Evolutionary conservation across 2,113 vertebrate species (phyloP), one percentile per base, ranked within the genome.

Genomic region (Eclectus roratus): DNA sequence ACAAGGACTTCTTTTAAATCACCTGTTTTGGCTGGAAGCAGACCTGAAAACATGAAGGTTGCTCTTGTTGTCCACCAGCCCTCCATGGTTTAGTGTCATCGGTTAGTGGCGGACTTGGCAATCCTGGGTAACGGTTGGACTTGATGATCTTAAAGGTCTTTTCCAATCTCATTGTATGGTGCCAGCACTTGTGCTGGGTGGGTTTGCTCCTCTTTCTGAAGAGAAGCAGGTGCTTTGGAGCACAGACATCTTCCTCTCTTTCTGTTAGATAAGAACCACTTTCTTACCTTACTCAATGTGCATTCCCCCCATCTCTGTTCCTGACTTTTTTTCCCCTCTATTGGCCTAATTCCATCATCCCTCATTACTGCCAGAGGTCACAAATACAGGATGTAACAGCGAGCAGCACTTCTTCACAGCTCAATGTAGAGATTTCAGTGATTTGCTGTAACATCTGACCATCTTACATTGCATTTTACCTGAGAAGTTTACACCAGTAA

Each of bases 311-410:
- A 15, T 25, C 55, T 13, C 46, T 27, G 4, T 43, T 56, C 31
- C 35, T 83, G 41, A 65, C n/a, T 29, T 78, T 80, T 61, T 19
- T 7, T 17, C 16, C 16, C 6, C 29, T n/a, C 49, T 66, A 7
- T 28, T 74, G 35, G 24, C 46, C 74, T 23, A 31, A 7, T 81
- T 74, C 31, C 19, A 46, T 17, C 16, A 13, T 46, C 63, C 24
- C 17, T 66, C 14, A 3, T 31, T 72, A 47, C 46, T 10, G 11
- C 44, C 37, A 28, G 37, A 68, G 47, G 58, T 86, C 49, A 29
- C 8, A 17, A 60, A 56, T 3, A 31, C 1, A 6, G 44, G 23
- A 12, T 63, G 8, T 10, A 60, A 37, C 39, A 76, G 11, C 0
- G 7, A 89, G 41, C 65, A 74, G n/a, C 24, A 44, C 46, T 73